Percentiles rank a stretch among this genome's conserved stretches.
Conservation (phyloP, 2,113 vertebrate genomes). For the Malurus cyaneus region DNA sequence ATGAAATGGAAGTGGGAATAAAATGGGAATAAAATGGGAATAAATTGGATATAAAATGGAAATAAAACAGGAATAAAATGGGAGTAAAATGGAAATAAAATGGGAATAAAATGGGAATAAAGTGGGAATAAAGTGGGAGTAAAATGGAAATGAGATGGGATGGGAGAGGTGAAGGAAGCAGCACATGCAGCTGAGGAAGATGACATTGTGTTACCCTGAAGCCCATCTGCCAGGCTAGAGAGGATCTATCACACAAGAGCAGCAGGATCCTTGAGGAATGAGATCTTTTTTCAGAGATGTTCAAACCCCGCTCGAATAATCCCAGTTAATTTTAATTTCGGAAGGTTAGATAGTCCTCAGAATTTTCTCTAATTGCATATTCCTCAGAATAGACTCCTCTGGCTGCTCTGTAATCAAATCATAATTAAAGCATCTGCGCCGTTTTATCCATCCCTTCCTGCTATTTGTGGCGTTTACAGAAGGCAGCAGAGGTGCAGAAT, state of each 20-base stretch:
- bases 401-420: conserved; percentile 58
- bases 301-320: conserved; percentile 19
- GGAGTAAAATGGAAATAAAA: background rate
- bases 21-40: no score
- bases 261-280: conserved; percentile 1
- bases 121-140: background rate
- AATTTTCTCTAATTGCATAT: conserved; percentile 44
- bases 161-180: background rate
- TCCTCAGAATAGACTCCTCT: conserved; percentile 53
- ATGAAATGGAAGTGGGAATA: no score
- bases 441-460: conserved; percentile 42
- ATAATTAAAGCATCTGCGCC: conserved; percentile 63
- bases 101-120: background rate
- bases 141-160: background rate
- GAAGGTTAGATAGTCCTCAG: conserved; percentile 48
- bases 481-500: conserved; percentile 9
- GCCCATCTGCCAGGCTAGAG: background rate
- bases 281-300: background rate
- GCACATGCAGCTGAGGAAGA: background rate
- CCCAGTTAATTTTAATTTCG: conserved; percentile 51
- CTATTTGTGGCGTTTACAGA: conserved; percentile 6
- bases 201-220: conserved; percentile 4
- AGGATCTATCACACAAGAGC: background rate
- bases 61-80: no score
- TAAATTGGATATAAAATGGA: no score